Percentiles rank a stretch among this genome's conserved stretches.
These are phyloP conservation scores for Takifugu bimaculatus DNA, from an alignment of 2,113 vertebrate genomes.

Conservation along the genomic window DNA sequence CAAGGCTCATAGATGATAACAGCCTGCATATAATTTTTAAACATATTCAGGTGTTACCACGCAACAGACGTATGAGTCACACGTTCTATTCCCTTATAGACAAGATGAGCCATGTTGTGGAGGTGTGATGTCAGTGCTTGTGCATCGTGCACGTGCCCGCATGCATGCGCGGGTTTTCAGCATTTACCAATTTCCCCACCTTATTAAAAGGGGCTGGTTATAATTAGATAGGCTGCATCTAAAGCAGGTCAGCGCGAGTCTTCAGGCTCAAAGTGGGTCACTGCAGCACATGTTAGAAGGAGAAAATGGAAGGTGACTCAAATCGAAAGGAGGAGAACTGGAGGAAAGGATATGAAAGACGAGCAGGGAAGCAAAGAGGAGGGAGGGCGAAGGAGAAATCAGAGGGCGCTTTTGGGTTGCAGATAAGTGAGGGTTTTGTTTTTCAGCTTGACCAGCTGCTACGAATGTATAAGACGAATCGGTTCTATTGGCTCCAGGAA, in stretches of 20 bases:
- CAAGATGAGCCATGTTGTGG: slow-evolving; percentile 47
- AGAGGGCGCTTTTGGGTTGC: not conserved
- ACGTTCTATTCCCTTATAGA: slow-evolving; percentile 24
- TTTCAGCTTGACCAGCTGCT: not conserved
- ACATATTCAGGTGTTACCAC: slow-evolving; percentile 34
- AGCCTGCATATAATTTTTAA: slow-evolving; percentile 13
- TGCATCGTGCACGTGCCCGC: not conserved
- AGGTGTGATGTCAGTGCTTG: slow-evolving; percentile 32
- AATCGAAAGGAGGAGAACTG: not conserved
- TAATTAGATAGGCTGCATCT: slow-evolving; percentile 72
- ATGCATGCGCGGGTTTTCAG: slow-evolving; percentile 19
- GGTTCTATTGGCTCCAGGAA: not conserved
- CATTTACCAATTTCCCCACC: slow-evolving; percentile 68
- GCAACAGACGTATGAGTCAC: slow-evolving; percentile 42
- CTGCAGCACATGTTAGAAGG: slow-evolving; percentile 42
- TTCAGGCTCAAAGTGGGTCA: slow-evolving; percentile 71
- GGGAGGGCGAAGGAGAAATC: not conserved
- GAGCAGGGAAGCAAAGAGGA: not conserved
- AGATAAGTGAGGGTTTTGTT: slow-evolving; percentile 8
- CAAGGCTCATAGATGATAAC: not conserved
- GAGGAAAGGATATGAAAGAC: not conserved
- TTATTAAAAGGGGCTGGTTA: slow-evolving; percentile 73
- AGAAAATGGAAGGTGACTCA: not conserved
- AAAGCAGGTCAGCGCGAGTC: slow-evolving; percentile 72
- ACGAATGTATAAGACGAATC: not conserved